Conservation (phyloP, 1,140 invertebrate species). For the Drosophila navojoa region DNA sequence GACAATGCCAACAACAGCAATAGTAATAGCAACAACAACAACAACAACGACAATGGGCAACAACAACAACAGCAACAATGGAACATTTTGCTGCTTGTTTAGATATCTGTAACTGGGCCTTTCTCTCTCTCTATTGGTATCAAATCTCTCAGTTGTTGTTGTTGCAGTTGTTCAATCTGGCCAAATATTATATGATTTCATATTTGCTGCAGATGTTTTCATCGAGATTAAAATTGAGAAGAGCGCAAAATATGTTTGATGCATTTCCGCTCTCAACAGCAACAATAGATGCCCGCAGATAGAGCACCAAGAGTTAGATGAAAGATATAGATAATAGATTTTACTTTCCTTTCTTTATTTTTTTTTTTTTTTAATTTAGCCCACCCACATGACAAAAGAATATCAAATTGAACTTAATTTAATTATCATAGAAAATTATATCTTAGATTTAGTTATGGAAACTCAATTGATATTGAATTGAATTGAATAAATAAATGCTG, state of each 20-base stretch:
- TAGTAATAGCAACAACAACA: not conserved
- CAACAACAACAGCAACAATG: slow-evolving; percentile 20
- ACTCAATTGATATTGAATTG: too few species aligned
- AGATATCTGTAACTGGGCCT: slow-evolving; percentile 16
- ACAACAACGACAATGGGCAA: slow-evolving; percentile 10
- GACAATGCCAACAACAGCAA: slow-evolving; percentile 1
- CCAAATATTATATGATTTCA: slow-evolving; percentile 31
- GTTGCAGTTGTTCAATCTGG: slow-evolving; percentile 14
- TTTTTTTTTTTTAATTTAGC: not conserved
- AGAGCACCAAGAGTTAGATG: too few species aligned
- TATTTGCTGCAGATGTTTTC: slow-evolving; percentile 40
- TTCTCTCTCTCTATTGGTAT: slow-evolving; percentile 7
- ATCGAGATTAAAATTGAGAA: not conserved
- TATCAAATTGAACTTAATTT: not conserved
- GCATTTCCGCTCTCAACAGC: not conserved
- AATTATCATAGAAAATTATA: too few species aligned
- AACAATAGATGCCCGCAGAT: slow-evolving; percentile 23
- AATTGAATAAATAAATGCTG: too few species aligned
- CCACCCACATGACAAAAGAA: slow-evolving; percentile 21
- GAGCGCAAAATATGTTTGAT: not conserved
- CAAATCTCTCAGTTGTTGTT: slow-evolving; percentile 12
- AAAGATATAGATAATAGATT: not conserved
- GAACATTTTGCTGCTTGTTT: slow-evolving; percentile 15
- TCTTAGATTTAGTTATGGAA: too few species aligned
- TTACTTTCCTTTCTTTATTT: too few species aligned